A percentile compares a stretch with the other conserved stretches of the same genome.
Evolutionary conservation across 1,140 invertebrate species (phyloP).

Genomic region (Homalodisca vitripennis): DNA sequence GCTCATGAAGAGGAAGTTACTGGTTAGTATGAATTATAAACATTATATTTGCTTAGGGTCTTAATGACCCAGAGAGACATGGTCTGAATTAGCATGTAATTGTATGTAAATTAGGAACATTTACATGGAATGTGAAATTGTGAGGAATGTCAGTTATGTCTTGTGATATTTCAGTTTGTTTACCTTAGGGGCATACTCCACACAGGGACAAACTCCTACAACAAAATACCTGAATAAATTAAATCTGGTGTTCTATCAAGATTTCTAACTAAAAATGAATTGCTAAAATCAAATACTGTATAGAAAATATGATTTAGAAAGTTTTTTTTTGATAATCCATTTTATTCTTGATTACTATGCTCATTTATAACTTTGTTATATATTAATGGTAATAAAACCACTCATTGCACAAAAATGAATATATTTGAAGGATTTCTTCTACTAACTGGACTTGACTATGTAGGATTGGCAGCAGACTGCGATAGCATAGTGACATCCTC

Average conservation of each 20-base stretch:
- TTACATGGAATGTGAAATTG: not conserved
- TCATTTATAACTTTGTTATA: not conserved
- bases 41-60: not conserved
- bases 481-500: slow-evolving; percentile 63
- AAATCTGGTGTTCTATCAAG: too few relatives aligned
- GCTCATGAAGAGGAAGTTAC: slow-evolving; percentile 82
- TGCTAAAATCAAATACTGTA: not conserved
- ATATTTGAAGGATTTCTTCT: not conserved
- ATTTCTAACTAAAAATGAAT: too few relatives aligned
- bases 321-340: not conserved
- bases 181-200: not conserved
- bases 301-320: not conserved
- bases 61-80: not conserved
- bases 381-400: not conserved
- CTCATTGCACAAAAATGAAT: not conserved
- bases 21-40: slow-evolving; percentile 41
- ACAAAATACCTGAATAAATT: too few relatives aligned
- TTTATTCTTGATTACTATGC: not conserved
- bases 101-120: not conserved
- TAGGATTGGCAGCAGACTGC: slow-evolving; percentile 48
- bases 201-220: too few relatives aligned
- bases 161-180: not conserved
- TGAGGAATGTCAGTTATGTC: not conserved
- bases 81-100: too few relatives aligned
- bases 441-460: not conserved